Evolutionary conservation across 2,888 invertebrate species (phyloP).

Genomic region (Daptonema setosum): DNA sequence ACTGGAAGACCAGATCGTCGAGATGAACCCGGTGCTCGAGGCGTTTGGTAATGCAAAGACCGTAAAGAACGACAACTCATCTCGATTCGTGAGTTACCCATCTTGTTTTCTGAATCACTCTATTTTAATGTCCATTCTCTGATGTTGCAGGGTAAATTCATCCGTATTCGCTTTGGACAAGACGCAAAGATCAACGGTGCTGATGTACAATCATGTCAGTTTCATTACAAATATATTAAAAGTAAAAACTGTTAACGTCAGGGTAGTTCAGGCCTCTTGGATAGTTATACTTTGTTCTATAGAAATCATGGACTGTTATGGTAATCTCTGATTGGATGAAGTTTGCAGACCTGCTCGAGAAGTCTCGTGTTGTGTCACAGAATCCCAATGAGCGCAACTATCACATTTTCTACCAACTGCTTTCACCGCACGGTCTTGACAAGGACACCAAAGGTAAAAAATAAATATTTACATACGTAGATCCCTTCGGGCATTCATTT

Average conservation of each 20-base stretch:
- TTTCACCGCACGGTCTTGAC: not conserved
- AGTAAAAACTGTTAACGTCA: too few species aligned
- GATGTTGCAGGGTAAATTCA: slow-evolving; percentile 22
- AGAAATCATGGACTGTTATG: too few species aligned
- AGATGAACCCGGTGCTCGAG: slow-evolving; percentile 15
- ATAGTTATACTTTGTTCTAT: too few species aligned
- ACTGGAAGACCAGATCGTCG: slow-evolving; percentile 5
- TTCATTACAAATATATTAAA: not conserved
- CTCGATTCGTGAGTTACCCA: slow-evolving; percentile 16
- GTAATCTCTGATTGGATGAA: too few species aligned
- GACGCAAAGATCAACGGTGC: slow-evolving; percentile 16
- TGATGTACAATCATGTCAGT: slow-evolving; percentile 23
- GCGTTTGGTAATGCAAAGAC: slow-evolving; percentile 24
- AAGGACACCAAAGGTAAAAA: not conserved
- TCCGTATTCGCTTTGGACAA: slow-evolving; percentile 19
- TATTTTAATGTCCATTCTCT: not conserved
- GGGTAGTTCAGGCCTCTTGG: too few species aligned
- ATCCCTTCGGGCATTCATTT: not conserved
- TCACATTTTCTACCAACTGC: slow-evolving; percentile 38
- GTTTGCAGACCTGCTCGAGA: slow-evolving; percentile 4
- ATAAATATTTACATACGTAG: not conserved
- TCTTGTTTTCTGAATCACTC: not conserved
- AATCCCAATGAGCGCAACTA: slow-evolving; percentile 40
- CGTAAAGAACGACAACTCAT: slow-evolving; percentile 21
- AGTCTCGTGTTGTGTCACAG: slow-evolving; percentile 40